These are phyloP conservation scores for Mormyrus hasselquistii DNA, from an alignment of 2,797 vertebrate genomes.

Conservation along the genomic window DNA sequence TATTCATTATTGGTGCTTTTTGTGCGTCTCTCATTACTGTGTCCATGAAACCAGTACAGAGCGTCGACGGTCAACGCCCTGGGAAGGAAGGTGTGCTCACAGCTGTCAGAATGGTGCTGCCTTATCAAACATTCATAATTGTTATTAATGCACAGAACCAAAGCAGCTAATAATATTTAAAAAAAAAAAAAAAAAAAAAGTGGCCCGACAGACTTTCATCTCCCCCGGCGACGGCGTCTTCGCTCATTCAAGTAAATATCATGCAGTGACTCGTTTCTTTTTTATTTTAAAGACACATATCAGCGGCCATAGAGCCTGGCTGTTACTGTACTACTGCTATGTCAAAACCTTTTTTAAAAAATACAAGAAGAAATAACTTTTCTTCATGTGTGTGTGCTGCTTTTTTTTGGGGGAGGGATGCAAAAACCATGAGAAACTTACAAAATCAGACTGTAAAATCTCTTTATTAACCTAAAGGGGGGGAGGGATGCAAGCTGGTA, in stretches of 20 bases:
- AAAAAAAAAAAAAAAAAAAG: neutral
- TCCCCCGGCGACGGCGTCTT: neutral
- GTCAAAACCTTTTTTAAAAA: constrained; percentile 31
- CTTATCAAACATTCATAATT: constrained; percentile 7
- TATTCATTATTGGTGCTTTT: constrained; percentile 45
- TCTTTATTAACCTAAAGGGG: constrained; percentile 1
- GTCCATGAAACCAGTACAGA: constrained; percentile 47
- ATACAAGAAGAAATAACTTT: constrained; percentile 39
- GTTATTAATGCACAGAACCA: neutral
- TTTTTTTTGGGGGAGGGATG: neutral
- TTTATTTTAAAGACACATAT: constrained; percentile 18
- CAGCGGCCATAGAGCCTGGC: constrained; percentile 37
- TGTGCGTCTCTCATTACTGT: constrained; percentile 42
- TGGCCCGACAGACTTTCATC: neutral
- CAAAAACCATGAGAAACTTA: neutral
- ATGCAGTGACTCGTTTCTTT: constrained; percentile 6
- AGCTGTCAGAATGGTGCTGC: neutral
- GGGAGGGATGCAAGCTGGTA: neutral
- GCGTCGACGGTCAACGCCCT: constrained; percentile 30
- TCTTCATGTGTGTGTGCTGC: neutral
- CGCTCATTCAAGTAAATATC: neutral
- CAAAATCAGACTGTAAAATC: neutral
- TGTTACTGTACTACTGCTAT: constrained; percentile 60
- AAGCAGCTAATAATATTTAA: neutral
- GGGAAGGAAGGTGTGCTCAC: neutral